phyloP scores from a whole-genome alignment of 53 echinoderm and acorn worm genomes.

The Holothuria leucospilota region DNA sequence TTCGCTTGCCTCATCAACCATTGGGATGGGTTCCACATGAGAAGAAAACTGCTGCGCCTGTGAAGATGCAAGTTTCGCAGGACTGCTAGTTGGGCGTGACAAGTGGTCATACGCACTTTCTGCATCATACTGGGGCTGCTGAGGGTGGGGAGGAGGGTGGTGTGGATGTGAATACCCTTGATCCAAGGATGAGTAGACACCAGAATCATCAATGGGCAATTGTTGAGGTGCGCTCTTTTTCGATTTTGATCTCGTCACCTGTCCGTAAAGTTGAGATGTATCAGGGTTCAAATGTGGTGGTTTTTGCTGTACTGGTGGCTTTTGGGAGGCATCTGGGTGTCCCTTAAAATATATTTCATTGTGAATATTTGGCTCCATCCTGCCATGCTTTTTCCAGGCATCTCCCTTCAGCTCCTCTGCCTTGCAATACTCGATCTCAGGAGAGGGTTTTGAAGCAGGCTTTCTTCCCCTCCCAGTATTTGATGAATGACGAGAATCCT shows the following conservation, averaged over 20 bases:
- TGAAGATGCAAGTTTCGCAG: not conserved
- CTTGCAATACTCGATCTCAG: slow-evolving; percentile 53
- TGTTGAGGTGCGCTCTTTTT: too few relatives aligned
- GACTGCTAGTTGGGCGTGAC: slow-evolving; percentile 35
- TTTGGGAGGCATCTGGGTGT: too few relatives aligned
- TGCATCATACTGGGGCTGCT: slow-evolving; percentile 16
- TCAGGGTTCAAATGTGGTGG: too few relatives aligned
- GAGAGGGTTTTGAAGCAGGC: slow-evolving; percentile 34
- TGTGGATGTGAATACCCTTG: slow-evolving; percentile 14
- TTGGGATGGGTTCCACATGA: too few relatives aligned
- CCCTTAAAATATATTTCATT: slow-evolving; percentile 57
- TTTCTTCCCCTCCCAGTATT: not conserved
- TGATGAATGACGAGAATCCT: slow-evolving; percentile 8
- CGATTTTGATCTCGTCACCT: too few relatives aligned
- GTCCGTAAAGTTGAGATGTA: too few relatives aligned
- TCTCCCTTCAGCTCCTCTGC: slow-evolving; percentile 37
- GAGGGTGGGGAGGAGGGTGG: slow-evolving; percentile 12
- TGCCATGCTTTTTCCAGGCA: slow-evolving; percentile 60
- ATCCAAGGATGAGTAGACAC: slow-evolving; percentile 56
- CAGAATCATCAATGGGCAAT: slow-evolving; percentile 34
- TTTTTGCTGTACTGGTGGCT: too few relatives aligned
- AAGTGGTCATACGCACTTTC: slow-evolving; percentile 59
- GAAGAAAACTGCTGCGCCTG: not conserved
- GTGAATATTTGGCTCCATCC: slow-evolving; percentile 70
- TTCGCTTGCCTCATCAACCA: not conserved